A percentile compares a stretch with the other conserved stretches of the same genome.
These are phyloP conservation scores for human DNA, from an alignment of 2,113 vertebrate genomes.

Conservation along the genomic window DNA sequence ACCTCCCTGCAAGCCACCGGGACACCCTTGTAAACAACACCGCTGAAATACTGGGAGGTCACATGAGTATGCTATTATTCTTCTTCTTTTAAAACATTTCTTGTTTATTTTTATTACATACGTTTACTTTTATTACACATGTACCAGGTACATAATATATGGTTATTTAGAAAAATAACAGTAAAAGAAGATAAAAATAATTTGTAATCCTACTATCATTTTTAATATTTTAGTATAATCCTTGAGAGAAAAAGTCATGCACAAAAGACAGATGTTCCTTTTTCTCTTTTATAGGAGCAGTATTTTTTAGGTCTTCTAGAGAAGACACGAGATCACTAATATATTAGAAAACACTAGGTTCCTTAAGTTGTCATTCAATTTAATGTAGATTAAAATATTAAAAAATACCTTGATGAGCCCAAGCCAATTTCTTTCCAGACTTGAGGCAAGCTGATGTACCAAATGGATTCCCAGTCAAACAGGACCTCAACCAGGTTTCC, in stretches of 20 bases:
- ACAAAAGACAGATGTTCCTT: background rate
- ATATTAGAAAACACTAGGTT: background rate
- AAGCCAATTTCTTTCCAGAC: constrained; percentile 93
- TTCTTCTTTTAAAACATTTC: background rate
- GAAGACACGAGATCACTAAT: background rate
- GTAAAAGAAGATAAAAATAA: constrained; percentile 36
- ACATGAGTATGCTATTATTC: background rate
- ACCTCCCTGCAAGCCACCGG: background rate
- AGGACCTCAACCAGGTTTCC: constrained; percentile 88
- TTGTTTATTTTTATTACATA: constrained; percentile 2
- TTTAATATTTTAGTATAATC: constrained; percentile 18
- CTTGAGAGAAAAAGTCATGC: background rate
- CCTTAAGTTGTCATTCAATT: constrained; percentile 36
- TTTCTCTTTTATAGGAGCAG: background rate
- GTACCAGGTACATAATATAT: background rate
- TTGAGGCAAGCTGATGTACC: constrained; percentile 91
- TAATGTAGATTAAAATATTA: constrained; percentile 31
- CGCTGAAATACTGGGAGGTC: background rate
- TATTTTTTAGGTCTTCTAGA: constrained; percentile 1
- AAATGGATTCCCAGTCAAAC: constrained; percentile 90
- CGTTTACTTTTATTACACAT: background rate
- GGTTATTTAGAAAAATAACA: constrained; percentile 4
- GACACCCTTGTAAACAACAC: background rate
- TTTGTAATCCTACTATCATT: background rate
- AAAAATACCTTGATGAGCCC: constrained; percentile 94